Evolutionary conservation across 1,140 invertebrate genomes (phyloP), one percentile per base, ranked within the genome.

Genomic region (Oreohelix idahoensis): DNA sequence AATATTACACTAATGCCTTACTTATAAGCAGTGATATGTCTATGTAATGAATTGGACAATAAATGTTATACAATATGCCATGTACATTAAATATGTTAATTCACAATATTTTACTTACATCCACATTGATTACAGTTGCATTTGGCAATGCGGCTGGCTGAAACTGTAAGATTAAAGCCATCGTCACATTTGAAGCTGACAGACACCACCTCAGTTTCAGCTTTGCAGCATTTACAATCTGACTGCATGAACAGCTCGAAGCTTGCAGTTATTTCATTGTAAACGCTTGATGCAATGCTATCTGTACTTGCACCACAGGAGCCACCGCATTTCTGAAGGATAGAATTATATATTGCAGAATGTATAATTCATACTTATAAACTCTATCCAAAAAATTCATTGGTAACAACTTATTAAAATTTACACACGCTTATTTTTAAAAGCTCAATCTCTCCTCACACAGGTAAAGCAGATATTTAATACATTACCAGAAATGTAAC

Each of bases 111-210:
- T 58, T 32, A 29, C 29, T 66, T 32, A 66, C 63, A 32, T 29
- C 63, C 63, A 66, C 63, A 66, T 29, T 66, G n/a, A 15, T 66
- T n/a, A 66, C 63, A 66, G 63, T 17, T 66, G 63, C 63, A 66
- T 8, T 5, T 32, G 8, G n/a, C n/a, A 32, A 66, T 66, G 63
- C 8, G 32, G 63, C 29, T 32, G 11, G 20, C 63, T 32, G 1
- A 2, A 66, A 32, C 5, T 0, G 10, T 66, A 17, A 13, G 8
- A 4, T 32, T 8, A 8, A 5, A 11, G 29, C 29, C 29, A 17
- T 66, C 63, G 5, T 2, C 8, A 17, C 63, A 66, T 0, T 2
- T 29, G 17, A 66, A 66, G 8, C 11, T 32, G 29, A 66, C 29
- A 11, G 8, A 13, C 20, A 0, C 32, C 8, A 32, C 63, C 8